Conservation (phyloP, 2,888 invertebrate species). For the Pyrrhosoma nymphula region DNA sequence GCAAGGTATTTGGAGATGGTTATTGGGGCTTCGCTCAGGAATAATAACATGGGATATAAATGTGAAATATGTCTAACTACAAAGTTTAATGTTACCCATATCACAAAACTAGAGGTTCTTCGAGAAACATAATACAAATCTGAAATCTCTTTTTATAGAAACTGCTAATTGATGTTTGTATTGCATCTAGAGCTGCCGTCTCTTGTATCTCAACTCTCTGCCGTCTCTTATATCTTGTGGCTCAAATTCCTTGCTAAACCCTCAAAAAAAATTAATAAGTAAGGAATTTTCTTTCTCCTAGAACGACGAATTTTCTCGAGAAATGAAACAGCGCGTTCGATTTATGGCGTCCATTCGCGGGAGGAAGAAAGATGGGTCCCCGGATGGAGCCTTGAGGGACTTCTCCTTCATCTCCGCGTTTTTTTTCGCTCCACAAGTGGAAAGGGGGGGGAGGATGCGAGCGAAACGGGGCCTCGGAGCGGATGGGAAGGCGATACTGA, state of each 20-base stretch:
- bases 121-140: no score
- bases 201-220: no score
- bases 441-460: not conserved
- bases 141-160: no score
- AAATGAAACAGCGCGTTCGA: constrained; percentile 18
- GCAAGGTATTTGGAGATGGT: no score
- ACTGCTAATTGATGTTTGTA: no score
- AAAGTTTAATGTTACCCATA: no score
- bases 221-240: not conserved
- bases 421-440: constrained; percentile 4
- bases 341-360: constrained; percentile 18
- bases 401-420: constrained; percentile 7
- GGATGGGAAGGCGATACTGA: not conserved
- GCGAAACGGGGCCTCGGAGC: not conserved
- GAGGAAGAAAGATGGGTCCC: constrained; percentile 18
- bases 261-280: not conserved
- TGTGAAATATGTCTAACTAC: no score
- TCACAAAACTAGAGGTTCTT: no score
- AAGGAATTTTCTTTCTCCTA: not conserved
- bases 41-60: no score
- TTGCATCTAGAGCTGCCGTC: no score
- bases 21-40: no score
- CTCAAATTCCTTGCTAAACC: not conserved
- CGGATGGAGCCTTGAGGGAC: not conserved
- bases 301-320: not conserved